Conservation (phyloP, 2,888 invertebrate species). For the Darwinula stevensoni region DNA sequence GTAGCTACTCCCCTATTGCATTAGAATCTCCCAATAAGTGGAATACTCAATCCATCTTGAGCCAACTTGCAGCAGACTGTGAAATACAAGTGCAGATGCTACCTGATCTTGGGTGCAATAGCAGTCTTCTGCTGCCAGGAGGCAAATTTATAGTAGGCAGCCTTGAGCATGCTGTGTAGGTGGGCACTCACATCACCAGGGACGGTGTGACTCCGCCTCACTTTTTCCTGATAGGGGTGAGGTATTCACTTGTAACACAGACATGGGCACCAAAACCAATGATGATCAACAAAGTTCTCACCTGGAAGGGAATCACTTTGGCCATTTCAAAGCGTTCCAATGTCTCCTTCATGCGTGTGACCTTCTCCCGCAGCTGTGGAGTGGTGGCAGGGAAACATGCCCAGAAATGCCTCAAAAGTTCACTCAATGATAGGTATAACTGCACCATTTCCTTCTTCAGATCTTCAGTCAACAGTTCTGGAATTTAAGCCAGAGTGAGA, state of each 20-base stretch:
- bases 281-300: too few relatives aligned
- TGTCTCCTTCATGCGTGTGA: conserved; percentile 63
- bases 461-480: conserved; percentile 53
- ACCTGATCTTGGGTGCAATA: not conserved
- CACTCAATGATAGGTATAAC: conserved; percentile 55
- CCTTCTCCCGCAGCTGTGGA: conserved; percentile 35
- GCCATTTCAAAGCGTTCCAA: conserved; percentile 58
- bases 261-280: too few relatives aligned
- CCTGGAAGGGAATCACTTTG: conserved; percentile 23
- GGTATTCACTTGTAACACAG: conserved; percentile 5
- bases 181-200: conserved; percentile 32
- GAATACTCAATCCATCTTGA: too few relatives aligned
- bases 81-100: too few relatives aligned
- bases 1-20: too few relatives aligned
- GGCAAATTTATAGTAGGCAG: conserved; percentile 55
- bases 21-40: too few relatives aligned
- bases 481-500: conserved; percentile 3
- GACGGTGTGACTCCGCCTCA: conserved; percentile 48
- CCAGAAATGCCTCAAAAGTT: conserved; percentile 83
- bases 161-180: conserved; percentile 53
- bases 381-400: conserved; percentile 54
- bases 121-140: conserved; percentile 36
- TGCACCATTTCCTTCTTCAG: conserved; percentile 54
- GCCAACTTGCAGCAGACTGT: too few relatives aligned
- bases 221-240: conserved; percentile 31